Evolutionary conservation across 2,113 vertebrate genomes (phyloP).

Genomic region (Atherinomorus stipes): DNA sequence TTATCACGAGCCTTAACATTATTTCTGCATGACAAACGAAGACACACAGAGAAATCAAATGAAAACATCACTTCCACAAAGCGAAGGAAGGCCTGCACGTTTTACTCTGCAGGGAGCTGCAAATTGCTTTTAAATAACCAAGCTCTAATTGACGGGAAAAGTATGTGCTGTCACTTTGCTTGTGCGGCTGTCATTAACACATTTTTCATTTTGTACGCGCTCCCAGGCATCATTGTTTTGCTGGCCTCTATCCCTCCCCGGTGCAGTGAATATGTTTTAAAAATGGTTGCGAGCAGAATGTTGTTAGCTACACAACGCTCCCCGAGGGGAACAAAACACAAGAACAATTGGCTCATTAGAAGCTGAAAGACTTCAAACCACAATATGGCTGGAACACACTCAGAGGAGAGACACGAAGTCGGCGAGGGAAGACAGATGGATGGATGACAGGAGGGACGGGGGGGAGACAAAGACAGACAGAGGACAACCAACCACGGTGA

Average conservation of each 20-base stretch:
- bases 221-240: slow-evolving; percentile 71
- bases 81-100: slow-evolving; percentile 50
- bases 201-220: slow-evolving; percentile 74
- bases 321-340: slow-evolving; percentile 67
- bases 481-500: slow-evolving; percentile 24
- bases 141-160: slow-evolving; percentile 78
- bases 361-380: slow-evolving; percentile 71
- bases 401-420: slow-evolving; percentile 68
- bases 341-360: slow-evolving; percentile 80
- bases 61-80: slow-evolving; percentile 66
- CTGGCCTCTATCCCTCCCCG: slow-evolving; percentile 63
- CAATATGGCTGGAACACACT: slow-evolving; percentile 66
- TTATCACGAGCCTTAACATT: slow-evolving; percentile 52
- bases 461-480: slow-evolving; percentile 25
- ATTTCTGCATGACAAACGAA: slow-evolving; percentile 49
- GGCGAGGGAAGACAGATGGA: slow-evolving; percentile 55
- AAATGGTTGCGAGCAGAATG: slow-evolving; percentile 75
- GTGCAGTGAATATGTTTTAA: slow-evolving; percentile 74
- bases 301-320: slow-evolving; percentile 70
- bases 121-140: slow-evolving; percentile 77
- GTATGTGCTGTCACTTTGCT: slow-evolving; percentile 67
- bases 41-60: slow-evolving; percentile 59
- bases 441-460: slow-evolving; percentile 56
- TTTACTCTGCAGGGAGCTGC: slow-evolving; percentile 70
- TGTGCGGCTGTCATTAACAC: slow-evolving; percentile 71